Evolutionary conservation across 2,888 invertebrate species (phyloP), one percentile per base, ranked within the genome.

Genomic region (Campoplex nolae): DNA sequence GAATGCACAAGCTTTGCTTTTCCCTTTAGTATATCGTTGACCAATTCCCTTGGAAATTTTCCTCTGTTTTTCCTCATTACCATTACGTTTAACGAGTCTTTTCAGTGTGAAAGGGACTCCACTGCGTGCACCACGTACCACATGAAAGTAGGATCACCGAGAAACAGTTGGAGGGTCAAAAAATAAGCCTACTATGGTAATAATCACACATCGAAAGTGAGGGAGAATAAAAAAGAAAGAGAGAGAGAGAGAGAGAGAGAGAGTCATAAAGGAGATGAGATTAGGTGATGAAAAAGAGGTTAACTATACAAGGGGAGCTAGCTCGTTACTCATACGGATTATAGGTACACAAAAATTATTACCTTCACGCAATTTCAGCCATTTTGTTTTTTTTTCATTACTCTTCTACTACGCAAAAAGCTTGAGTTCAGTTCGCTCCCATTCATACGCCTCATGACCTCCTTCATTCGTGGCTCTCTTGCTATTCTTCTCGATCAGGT

Each of bases 141-240:
- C 58, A 77, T 16, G 77, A 82, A 82, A 85, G 77, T 68, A 58
- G 56, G 65, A 65, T 54, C 16, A 16, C 54, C 11, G 45, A 42
- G 38, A 42, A 68, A 68, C 68, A 78, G 68, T 78, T 67, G 65
- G 65, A 77, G 83, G 76, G 67, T 62, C 62, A 76, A 62, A 74
- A 85, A 76, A 85, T 81, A 74, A 84, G 83, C 70, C 68, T 48
- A 56, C 70, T 13, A 35, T 77, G 67, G 65, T 75, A 75, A 73
- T 79, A 78, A 78, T 78, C 68, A 88, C 80, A 71, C 83, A 85
- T 87, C 77, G 77, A 35, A 45, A 56, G 42, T 65, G 51, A 42
- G 16, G 65, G 42, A 67, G 71, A 23, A n/a, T 42, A 42, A 23
- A 23, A 23, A 23, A 23, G 23, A 23, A 23, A 23, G 32, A 56